Conservation (phyloP, 1,140 invertebrate species). For the Drosophila nigromelanica region DNA sequence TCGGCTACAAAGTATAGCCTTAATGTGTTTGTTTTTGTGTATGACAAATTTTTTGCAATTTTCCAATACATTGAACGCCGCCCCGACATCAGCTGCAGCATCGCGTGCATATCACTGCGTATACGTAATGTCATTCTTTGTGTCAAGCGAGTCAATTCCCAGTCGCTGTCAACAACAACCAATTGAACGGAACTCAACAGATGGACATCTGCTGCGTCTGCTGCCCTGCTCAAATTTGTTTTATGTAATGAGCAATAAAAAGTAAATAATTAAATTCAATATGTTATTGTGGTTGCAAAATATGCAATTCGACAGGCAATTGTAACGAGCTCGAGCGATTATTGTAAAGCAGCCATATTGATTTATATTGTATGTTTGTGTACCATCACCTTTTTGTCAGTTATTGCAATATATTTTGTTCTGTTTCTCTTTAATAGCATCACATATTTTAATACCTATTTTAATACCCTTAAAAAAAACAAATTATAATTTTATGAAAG, state of each 20-base stretch:
- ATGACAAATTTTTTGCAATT: constrained; percentile 67
- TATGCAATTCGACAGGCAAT: constrained; percentile 25
- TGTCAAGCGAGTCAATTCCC: constrained; percentile 52
- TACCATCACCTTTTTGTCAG: background rate
- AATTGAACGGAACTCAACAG: constrained; percentile 40
- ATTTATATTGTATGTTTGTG: background rate
- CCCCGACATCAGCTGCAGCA: constrained; percentile 31
- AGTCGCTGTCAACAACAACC: constrained; percentile 32
- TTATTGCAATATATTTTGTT: background rate
- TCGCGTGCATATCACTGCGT: constrained; percentile 57
- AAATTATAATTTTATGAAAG: no score
- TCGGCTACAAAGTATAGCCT: constrained; percentile 39
- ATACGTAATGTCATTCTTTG: constrained; percentile 61
- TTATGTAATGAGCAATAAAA: constrained; percentile 63
- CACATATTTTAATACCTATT: background rate
- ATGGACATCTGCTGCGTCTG: constrained; percentile 27
- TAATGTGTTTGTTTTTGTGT: constrained; percentile 68
- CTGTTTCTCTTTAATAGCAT: background rate
- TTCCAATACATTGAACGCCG: constrained; percentile 73
- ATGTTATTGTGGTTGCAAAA: constrained; percentile 47
- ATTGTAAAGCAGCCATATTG: constrained; percentile 2
- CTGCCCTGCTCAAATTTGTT: constrained; percentile 50
- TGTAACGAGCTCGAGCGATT: constrained; percentile 16
- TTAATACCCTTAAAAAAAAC: no score
- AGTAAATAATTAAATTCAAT: constrained; percentile 65